phyloP scores from a whole-genome alignment of 2,797 vertebrate species.

The Pseudomugil tenellus region DNA sequence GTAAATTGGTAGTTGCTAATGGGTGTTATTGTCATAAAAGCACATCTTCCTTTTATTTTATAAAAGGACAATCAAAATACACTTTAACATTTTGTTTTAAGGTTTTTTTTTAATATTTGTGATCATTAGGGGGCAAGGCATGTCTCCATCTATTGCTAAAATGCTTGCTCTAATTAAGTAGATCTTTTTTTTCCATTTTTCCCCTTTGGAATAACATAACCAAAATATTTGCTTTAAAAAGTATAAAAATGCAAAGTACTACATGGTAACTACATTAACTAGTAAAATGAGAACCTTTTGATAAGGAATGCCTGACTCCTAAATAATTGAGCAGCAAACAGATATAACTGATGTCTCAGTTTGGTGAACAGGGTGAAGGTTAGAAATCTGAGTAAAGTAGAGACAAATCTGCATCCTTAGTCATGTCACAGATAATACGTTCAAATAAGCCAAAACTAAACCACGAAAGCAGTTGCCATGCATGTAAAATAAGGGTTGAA shows the following conservation, averaged over 20 bases:
- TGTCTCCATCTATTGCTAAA: slow-evolving; percentile 1
- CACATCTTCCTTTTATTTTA: slow-evolving; percentile 11
- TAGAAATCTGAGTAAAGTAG: neutral
- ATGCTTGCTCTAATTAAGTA: slow-evolving; percentile 19
- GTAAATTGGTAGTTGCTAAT: neutral
- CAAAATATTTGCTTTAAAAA: slow-evolving; percentile 4
- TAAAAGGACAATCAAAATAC: slow-evolving; percentile 17
- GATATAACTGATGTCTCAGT: neutral
- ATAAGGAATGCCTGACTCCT: neutral
- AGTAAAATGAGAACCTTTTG: neutral
- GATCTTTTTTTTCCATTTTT: neutral
- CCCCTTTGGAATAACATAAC: neutral
- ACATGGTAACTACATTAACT: neutral
- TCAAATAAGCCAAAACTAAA: neutral
- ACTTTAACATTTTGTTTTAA: slow-evolving; percentile 9
- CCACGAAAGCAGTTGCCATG: neutral
- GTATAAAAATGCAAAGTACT: neutral
- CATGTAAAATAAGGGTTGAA: neutral
- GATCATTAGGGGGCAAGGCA: slow-evolving; percentile 7
- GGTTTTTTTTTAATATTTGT: slow-evolving; percentile 16
- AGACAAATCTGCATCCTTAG: neutral
- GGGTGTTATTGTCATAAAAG: neutral
- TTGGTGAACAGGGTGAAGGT: slow-evolving; percentile 2
- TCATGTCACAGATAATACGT: neutral
- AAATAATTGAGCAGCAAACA: neutral